These are phyloP conservation scores for Choloepus hoffmanni DNA, from an alignment of 2,113 vertebrate species.

Conservation along the genomic window DNA sequence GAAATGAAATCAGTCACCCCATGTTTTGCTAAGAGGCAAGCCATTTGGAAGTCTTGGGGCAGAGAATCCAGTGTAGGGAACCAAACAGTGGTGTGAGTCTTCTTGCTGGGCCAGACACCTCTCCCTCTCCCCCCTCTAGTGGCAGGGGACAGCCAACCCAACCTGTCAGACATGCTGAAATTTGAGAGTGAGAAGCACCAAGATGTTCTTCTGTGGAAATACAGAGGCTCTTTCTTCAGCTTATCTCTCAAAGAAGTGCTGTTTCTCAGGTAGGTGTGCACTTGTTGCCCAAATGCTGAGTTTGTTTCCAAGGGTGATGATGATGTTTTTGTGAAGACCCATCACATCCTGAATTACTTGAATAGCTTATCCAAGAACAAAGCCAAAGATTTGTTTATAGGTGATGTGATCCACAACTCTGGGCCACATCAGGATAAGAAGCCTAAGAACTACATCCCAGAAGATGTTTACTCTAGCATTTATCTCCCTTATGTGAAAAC, in stretches of 20 bases:
- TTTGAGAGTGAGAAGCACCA: slow-evolving; percentile 91
- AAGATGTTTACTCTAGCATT: slow-evolving; percentile 91
- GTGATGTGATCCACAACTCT: slow-evolving; percentile 94
- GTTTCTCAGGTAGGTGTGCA: slow-evolving; percentile 94
- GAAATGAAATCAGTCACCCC: slow-evolving; percentile 93
- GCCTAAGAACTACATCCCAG: slow-evolving; percentile 95
- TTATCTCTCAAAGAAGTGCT: slow-evolving; percentile 97
- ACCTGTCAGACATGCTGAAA: slow-evolving; percentile 90
- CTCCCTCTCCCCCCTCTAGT: too few relatives aligned
- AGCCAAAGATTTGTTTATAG: slow-evolving; percentile 93
- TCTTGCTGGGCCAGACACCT: slow-evolving; percentile 91
- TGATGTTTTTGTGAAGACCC: slow-evolving; percentile 96
- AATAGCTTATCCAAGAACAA: slow-evolving; percentile 87
- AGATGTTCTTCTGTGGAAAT: slow-evolving; percentile 95
- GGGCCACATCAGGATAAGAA: slow-evolving; percentile 92
- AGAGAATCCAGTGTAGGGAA: slow-evolving; percentile 87
- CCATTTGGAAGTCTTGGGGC: slow-evolving; percentile 96
- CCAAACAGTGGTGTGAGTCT: slow-evolving; percentile 90
- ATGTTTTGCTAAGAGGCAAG: slow-evolving; percentile 95
- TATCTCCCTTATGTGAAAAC: slow-evolving; percentile 92
- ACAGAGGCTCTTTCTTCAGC: slow-evolving; percentile 95
- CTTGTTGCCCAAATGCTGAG: slow-evolving; percentile 87
- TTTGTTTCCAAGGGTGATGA: slow-evolving; percentile 96
- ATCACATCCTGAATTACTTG: slow-evolving; percentile 92
- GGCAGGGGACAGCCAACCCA: slow-evolving; percentile 89